These are phyloP conservation scores for Cataglyphis rosenhaueri DNA, from an alignment of 2,888 invertebrate genomes.

Conservation along the genomic window DNA sequence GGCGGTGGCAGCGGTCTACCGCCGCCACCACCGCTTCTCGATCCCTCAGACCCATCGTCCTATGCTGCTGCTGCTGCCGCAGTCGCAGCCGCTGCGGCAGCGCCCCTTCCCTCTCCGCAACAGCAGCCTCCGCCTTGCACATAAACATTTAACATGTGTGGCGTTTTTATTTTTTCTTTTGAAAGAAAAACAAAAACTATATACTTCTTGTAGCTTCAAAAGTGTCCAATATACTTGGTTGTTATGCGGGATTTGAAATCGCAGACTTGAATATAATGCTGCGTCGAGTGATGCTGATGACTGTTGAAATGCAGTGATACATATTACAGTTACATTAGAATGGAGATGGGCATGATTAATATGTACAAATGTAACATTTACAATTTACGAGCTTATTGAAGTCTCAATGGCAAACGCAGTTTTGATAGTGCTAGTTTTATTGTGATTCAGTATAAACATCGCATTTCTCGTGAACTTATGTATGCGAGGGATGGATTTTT, in stretches of 20 bases:
- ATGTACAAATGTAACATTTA: constrained; percentile 22
- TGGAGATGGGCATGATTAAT: constrained; percentile 19
- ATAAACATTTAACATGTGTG: constrained; percentile 66
- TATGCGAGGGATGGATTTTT: constrained; percentile 17
- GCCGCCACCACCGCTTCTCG: constrained; percentile 82
- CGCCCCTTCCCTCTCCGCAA: constrained; percentile 84
- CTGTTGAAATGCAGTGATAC: background rate
- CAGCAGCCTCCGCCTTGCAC: constrained; percentile 83
- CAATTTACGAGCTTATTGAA: constrained; percentile 29
- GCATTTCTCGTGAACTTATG: background rate
- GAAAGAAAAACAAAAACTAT: constrained; percentile 6
- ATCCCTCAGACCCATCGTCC: constrained; percentile 83
- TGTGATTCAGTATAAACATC: constrained; percentile 26
- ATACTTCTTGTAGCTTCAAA: constrained; percentile 16
- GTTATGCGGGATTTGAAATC: background rate
- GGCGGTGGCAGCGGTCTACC: constrained; percentile 83
- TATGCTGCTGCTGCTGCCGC: constrained; percentile 81
- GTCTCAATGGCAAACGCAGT: constrained; percentile 21
- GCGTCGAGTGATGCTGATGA: constrained; percentile 1
- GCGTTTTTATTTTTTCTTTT: constrained; percentile 31
- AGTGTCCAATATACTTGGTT: constrained; percentile 13
- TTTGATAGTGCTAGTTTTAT: constrained; percentile 56
- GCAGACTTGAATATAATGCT: background rate
- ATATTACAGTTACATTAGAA: constrained; percentile 21
- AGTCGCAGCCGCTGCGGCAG: constrained; percentile 79